Percentiles rank a stretch among this genome's conserved stretches.
Evolutionary conservation across 2,888 invertebrate genomes (phyloP).

Genomic region (Cephus pygmeus): DNA sequence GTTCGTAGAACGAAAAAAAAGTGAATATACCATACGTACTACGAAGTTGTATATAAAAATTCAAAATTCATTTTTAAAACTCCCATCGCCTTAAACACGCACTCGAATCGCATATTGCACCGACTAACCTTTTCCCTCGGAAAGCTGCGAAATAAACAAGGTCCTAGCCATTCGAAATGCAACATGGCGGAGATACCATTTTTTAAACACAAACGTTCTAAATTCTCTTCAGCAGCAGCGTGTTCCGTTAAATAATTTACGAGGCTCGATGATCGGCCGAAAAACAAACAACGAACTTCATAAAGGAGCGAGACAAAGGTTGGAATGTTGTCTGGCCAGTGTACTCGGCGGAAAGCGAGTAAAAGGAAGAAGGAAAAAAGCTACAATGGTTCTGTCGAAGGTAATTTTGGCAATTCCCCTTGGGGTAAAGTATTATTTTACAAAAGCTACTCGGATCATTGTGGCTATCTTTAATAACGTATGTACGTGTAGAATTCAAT

Average conservation of each 20-base stretch:
- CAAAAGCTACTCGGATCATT: background rate
- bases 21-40: background rate
- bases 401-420: background rate
- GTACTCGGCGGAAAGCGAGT: conserved; percentile 1
- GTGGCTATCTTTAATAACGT: background rate
- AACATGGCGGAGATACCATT: background rate
- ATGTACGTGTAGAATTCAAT: background rate
- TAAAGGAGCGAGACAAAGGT: conserved; percentile 36
- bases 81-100: background rate
- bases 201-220: background rate
- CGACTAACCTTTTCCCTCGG: background rate
- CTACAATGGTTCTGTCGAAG: background rate
- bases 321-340: conserved; percentile 44
- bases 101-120: background rate
- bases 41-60: background rate
- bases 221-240: background rate
- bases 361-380: background rate
- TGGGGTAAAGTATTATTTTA: background rate
- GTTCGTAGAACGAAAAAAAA: background rate
- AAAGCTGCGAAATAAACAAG: background rate
- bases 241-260: background rate
- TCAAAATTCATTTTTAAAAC: background rate
- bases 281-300: conserved; percentile 19
- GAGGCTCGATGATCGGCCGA: conserved; percentile 1
- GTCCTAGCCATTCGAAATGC: background rate